These are phyloP conservation scores for Platycheirus albimanus DNA, from an alignment of 2,888 invertebrate genomes.

Conservation along the genomic window DNA sequence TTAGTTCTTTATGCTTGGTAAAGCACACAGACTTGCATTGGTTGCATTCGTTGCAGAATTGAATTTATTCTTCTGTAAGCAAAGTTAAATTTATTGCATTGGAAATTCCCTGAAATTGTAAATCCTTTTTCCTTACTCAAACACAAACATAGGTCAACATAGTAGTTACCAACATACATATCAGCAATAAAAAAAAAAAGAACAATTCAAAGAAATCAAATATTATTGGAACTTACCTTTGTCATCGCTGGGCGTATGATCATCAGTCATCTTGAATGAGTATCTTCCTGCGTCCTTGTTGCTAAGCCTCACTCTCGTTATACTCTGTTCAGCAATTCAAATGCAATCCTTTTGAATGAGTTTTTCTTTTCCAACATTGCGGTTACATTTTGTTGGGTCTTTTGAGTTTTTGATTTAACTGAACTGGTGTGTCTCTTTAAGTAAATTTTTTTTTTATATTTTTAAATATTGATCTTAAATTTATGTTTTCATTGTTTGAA, in stretches of 20 bases:
- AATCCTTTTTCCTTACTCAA: background rate
- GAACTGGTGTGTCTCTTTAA: background rate
- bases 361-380: conserved; percentile 44
- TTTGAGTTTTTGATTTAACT: conserved; percentile 26
- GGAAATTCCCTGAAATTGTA: background rate
- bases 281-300: conserved; percentile 51
- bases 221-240: conserved; percentile 58
- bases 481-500: background rate
- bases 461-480: background rate
- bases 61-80: conserved; percentile 16
- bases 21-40: background rate
- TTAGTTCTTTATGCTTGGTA: conserved; percentile 1
- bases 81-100: conserved; percentile 21
- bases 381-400: conserved; percentile 58
- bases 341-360: conserved; percentile 45
- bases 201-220: background rate
- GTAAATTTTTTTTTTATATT: background rate
- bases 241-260: conserved; percentile 72
- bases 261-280: conserved; percentile 73
- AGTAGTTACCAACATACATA: background rate
- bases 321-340: conserved; percentile 55
- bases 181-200: no score
- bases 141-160: background rate
- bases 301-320: conserved; percentile 60
- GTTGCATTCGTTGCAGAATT: conserved; percentile 6